Percentiles rank a stretch among this genome's conserved stretches.
These are phyloP conservation scores for Polymixis lichenea DNA, from an alignment of 2,888 invertebrate species.

Conservation along the genomic window DNA sequence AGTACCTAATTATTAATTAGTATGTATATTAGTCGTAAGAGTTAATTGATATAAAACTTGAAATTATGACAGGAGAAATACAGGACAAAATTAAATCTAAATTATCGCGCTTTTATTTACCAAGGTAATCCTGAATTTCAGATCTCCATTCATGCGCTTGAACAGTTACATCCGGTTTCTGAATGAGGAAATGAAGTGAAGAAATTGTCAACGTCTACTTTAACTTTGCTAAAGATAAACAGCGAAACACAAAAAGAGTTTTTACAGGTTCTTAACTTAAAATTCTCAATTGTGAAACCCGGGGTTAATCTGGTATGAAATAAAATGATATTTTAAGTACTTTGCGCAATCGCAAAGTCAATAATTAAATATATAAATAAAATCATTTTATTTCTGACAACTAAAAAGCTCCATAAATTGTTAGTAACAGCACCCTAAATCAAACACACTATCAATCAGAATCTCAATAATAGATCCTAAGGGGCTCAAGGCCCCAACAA, in stretches of 20 bases:
- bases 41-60: neutral
- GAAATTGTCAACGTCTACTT: neutral
- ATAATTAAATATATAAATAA: too few relatives aligned
- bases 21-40: constrained; percentile 12
- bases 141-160: neutral
- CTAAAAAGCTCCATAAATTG: too few relatives aligned
- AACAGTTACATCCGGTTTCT: neutral
- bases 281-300: neutral
- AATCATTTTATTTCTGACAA: too few relatives aligned
- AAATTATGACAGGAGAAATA: constrained; percentile 7
- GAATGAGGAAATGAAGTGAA: neutral
- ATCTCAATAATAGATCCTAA: too few relatives aligned
- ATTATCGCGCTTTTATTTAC: neutral
- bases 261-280: neutral
- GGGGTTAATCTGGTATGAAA: neutral
- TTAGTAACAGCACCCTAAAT: too few relatives aligned
- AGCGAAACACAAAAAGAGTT: neutral
- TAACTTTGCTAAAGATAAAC: neutral
- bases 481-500: too few relatives aligned
- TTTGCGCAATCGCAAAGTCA: too few relatives aligned
- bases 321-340: too few relatives aligned
- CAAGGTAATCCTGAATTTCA: neutral
- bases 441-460: too few relatives aligned
- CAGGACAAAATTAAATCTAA: neutral
- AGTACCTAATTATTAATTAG: neutral